Evolutionary conservation across 1,140 invertebrate genomes (phyloP), one percentile per base, ranked within the genome.

Genomic region (Eupeodes corollae): DNA sequence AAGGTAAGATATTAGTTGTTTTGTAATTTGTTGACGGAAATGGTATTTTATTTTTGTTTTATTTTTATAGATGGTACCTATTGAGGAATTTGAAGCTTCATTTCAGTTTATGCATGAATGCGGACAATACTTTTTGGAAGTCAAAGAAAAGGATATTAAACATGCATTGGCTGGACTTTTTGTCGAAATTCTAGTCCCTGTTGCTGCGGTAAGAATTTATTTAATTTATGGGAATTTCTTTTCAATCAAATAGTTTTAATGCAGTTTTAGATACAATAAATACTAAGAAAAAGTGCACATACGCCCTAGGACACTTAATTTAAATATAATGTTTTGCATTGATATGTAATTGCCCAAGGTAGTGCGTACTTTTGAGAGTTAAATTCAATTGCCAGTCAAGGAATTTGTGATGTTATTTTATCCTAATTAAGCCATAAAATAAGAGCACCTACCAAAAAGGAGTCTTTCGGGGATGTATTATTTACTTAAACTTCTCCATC

Each of bases 81-180:
- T 99, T 51, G 93, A 98, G 74, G 95, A 99, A 69, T 99, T 99
- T 72, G 96, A 99, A 70, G 91, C 91, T 1, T 96, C 92, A 5
- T 96, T 99, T 66, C 91, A 95, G 66, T 99, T 99, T 64, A 85
- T 99, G 73, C 92, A 98, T 70, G 95, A 99, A 66, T 92, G 94
- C 69, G 96, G 91, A 3, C 90, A 93, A 58, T 99, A 98, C 72
- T 99, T 98, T 69, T 73, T 98, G 3, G 97, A 99, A 75, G 90
- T 94, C 0, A 98, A 98, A 69, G 94, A 99, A 59, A 95, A 98
- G 69, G 95, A 99, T 70, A 90, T 99, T 8, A 94, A 98, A 61
- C 95, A 99, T 71, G 93, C 96, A 1, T 72, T 99, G 12, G 95
- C 96, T 44, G 94, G 93, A 5, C 75, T 99, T 12, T 97, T 99